Conservation (phyloP, 92 coral and sea anemone species). For the Zoanthus solanderi region DNA sequence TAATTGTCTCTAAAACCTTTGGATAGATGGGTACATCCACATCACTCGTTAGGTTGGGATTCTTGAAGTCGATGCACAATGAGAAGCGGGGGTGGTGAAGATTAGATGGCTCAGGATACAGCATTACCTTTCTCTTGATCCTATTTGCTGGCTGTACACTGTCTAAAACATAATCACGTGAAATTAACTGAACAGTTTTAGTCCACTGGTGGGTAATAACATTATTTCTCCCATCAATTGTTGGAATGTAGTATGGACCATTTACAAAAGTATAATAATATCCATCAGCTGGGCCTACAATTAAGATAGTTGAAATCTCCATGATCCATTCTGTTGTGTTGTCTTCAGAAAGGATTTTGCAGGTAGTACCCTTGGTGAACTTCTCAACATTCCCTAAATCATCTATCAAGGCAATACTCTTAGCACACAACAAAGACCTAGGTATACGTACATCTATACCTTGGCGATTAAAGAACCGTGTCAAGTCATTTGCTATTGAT, state of each 20-base stretch:
- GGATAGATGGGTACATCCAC: conserved; percentile 5
- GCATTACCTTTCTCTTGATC: background rate
- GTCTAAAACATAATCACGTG: background rate
- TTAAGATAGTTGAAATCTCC: background rate
- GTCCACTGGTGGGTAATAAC: background rate
- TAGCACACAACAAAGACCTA: background rate
- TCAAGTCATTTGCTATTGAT: conserved; percentile 45
- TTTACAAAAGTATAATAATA: background rate
- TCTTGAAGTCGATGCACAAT: background rate
- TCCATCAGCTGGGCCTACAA: background rate
- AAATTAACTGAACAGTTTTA: background rate
- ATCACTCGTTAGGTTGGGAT: background rate
- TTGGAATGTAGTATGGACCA: background rate
- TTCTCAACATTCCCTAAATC: background rate
- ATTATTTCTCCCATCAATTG: background rate
- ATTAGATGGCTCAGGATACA: conserved; percentile 10
- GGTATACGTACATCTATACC: conserved; percentile 25
- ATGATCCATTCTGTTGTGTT: background rate
- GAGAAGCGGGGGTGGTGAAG: background rate
- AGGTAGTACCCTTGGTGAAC: background rate
- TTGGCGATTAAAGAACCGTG: conserved; percentile 24
- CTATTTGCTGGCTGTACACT: background rate
- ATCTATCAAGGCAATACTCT: background rate
- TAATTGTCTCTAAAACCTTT: background rate
- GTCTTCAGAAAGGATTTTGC: background rate